phyloP scores from a whole-genome alignment of 1,140 invertebrate genomes.

The Gerris buenoi region DNA sequence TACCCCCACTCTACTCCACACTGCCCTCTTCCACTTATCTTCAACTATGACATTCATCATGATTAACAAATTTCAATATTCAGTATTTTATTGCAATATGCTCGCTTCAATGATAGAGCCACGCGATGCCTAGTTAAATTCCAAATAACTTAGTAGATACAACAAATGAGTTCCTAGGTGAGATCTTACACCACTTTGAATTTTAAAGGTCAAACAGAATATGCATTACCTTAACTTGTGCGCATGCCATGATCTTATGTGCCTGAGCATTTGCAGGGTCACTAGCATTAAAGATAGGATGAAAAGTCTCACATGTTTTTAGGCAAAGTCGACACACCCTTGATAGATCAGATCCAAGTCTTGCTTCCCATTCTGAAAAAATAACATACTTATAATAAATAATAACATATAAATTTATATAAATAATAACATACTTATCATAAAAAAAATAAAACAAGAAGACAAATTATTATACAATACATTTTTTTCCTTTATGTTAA shows the following conservation, averaged over 20 bases:
- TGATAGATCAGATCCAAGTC: slow-evolving; percentile 6
- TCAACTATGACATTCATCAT: too few relatives aligned
- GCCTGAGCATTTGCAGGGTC: not conserved
- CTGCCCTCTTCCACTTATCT: too few relatives aligned
- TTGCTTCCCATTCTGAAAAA: not conserved
- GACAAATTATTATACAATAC: not conserved
- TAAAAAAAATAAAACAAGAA: not conserved
- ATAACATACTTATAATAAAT: not conserved
- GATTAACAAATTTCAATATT: too few relatives aligned
- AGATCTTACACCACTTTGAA: too few relatives aligned
- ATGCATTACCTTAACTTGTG: too few relatives aligned
- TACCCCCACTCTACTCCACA: too few relatives aligned
- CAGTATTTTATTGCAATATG: too few relatives aligned
- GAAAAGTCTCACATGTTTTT: slow-evolving; percentile 14
- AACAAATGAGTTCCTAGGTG: too few relatives aligned
- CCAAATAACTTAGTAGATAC: too few relatives aligned
- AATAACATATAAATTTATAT: not conserved
- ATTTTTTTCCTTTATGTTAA: not conserved
- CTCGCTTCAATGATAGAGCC: too few relatives aligned
- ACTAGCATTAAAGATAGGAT: slow-evolving; percentile 15
- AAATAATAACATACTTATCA: not conserved
- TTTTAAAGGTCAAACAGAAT: too few relatives aligned
- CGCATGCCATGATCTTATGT: slow-evolving; percentile 19
- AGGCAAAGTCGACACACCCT: slow-evolving; percentile 19
- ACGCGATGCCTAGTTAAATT: too few relatives aligned